These are phyloP conservation scores for Seriola quinqueradiata DNA, from an alignment of 2,113 vertebrate genomes.

Conservation along the genomic window DNA sequence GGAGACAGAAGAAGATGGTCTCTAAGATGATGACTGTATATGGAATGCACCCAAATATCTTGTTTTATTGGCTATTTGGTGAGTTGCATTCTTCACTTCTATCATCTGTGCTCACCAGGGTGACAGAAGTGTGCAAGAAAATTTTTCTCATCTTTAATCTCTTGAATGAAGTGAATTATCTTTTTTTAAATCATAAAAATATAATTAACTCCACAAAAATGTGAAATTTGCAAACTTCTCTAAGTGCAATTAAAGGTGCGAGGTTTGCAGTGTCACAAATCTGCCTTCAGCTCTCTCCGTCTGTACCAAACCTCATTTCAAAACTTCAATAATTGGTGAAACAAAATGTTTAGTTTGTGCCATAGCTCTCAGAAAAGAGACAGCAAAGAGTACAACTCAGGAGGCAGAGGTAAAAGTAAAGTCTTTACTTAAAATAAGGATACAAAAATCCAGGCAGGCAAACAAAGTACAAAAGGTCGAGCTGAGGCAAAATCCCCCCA, in stretches of 20 bases:
- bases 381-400: too few species aligned
- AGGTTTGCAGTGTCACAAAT: conserved; percentile 7
- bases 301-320: conserved; percentile 4
- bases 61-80: conserved; percentile 18
- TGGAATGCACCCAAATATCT: conserved; percentile 9
- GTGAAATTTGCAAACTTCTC: conserved; percentile 30
- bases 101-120: conserved; percentile 27
- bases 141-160: conserved; percentile 15
- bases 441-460: too few species aligned
- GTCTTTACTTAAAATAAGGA: too few species aligned
- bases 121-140: conserved; percentile 5
- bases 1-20: neutral
- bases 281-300: neutral
- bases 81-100: conserved; percentile 3
- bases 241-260: conserved; percentile 36
- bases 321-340: neutral
- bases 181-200: conserved; percentile 35
- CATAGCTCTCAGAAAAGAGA: too few species aligned
- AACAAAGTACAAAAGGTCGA: too few species aligned
- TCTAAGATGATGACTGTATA: neutral
- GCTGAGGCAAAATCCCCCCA: too few species aligned
- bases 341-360: neutral
- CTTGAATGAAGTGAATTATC: conserved; percentile 13
- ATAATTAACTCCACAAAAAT: conserved; percentile 31
- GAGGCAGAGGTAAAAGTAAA: too few species aligned